Evolutionary conservation across 37 sponge, comb jelly and placozoan genomes (phyloP).

Genomic region (Crambe crambe): DNA sequence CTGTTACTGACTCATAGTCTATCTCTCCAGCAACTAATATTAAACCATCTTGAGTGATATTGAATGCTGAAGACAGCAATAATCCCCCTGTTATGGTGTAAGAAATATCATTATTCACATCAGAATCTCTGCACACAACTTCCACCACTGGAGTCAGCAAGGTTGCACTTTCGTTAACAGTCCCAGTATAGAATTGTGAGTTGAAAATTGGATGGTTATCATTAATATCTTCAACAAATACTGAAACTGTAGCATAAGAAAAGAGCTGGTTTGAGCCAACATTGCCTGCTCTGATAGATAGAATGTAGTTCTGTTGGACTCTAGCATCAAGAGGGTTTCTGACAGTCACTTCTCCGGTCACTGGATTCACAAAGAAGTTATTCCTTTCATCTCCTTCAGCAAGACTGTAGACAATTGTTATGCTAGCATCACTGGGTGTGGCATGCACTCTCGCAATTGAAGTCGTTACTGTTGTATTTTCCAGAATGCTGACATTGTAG

Average conservation of each 20-base stretch:
- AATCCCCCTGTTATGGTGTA: slow-evolving; percentile 28
- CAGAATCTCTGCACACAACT: slow-evolving; percentile 53
- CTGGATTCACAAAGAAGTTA: slow-evolving; percentile 45
- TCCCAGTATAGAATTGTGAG: slow-evolving; percentile 18
- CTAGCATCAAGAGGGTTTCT: slow-evolving; percentile 26
- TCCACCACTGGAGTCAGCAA: slow-evolving; percentile 19
- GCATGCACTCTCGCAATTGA: slow-evolving; percentile 41
- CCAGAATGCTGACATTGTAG: slow-evolving; percentile 46
- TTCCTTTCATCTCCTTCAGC: slow-evolving; percentile 46
- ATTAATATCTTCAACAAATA: slow-evolving; percentile 65
- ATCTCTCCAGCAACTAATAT: slow-evolving; percentile 15
- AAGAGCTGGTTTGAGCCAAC: slow-evolving; percentile 29
- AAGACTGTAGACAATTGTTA: slow-evolving; percentile 51
- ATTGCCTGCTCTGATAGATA: slow-evolving; percentile 42
- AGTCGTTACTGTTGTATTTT: slow-evolving; percentile 15
- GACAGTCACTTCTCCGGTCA: slow-evolving; percentile 46
- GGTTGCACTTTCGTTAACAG: slow-evolving; percentile 36
- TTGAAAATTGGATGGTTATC: slow-evolving; percentile 52
- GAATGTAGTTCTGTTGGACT: slow-evolving; percentile 13
- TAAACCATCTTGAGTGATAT: slow-evolving; percentile 50
- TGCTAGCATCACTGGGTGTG: slow-evolving; percentile 37
- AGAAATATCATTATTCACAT: slow-evolving; percentile 37
- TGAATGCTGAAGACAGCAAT: slow-evolving; percentile 14
- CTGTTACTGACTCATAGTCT: slow-evolving; percentile 42
- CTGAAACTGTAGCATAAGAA: slow-evolving; percentile 36